Evolutionary conservation across 1,140 invertebrate genomes (phyloP), one percentile per base, ranked within the genome.

Genomic region (Drosophila ohnishii): DNA sequence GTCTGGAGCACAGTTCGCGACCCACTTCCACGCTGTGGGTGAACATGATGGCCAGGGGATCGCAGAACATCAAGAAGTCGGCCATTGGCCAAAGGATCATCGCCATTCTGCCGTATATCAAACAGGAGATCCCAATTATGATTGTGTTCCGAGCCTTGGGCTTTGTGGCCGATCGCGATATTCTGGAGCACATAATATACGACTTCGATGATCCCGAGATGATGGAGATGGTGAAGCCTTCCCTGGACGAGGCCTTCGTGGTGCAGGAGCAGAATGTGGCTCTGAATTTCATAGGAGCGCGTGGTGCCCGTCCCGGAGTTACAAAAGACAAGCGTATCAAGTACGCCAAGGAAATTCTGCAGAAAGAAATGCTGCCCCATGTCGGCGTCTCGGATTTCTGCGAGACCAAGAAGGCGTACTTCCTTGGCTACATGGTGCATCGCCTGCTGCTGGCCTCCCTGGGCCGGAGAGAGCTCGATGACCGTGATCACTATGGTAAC

Each of bases 181-280:
- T 99, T 86, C 93, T 99, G 8, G 99, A 99, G 91, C 98, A 99
- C 88, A 99, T 99, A 60, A 99, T 99, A 83, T 99, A 99, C 92
- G 98, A 99, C 86, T 99, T 99, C 93, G 97, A 99, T 92, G 98
- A 99, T 93, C 98, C 97, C 28, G 98, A 99, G 94, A 99, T 99
- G 98, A 99, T 99, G 98, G 99, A 99, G 94, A 99, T 99, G 98
- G 98, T 97, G 0, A 99, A 99, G 92, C 99, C 99, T 5, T 99
- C 98, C 1, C 92, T 99, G 47, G 99, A 99, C 93, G 99, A 99
- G 93, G 99, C 99, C 48, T 99, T 99, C 93, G 99, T 99, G 0
- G 98, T 99, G 87, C 98, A 99, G 93, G 98, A 99, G 92, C 98
- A 99, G 92, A 98, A 98, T 93, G 97, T 99, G 5, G 99, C 99